Evolutionary conservation across 2,113 vertebrate species (phyloP), one percentile per base, ranked within the genome.

Genomic region (Callorhinus ursinus): DNA sequence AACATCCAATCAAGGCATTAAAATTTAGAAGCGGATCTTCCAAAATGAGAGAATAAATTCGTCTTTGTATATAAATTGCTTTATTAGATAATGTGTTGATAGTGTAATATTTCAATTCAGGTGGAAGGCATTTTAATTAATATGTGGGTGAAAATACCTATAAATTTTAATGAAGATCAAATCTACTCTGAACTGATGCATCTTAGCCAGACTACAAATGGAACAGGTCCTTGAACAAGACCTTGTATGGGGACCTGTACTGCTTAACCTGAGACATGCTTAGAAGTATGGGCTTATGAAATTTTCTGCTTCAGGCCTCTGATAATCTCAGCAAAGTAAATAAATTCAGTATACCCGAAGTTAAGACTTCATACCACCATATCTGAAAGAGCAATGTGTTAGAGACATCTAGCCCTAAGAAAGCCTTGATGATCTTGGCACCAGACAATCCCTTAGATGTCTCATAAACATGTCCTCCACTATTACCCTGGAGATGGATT

Each of bases 41-140:
- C 51, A 96, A 98, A 86, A 96, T 97, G 90, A 82, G 65, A 96
- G 97, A 97, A 76, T 96, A 96, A 98, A 95, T 88, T 92, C 84
- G 93, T 90, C 71, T 97, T 96, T 97, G 89, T 96, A 53, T 96
- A 96, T 97, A 94, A 0, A 9, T 96, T 98, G 95, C 97, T 98
- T 97, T 93, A 98, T 97, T 0, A 2, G 96, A 95, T 88, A 96
- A 97, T 69, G 84, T 93, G 31, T 97, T 90, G 85, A 55, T 95
- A 91, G 67, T 93, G 28, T 85, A 98, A 95, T 94, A 98, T 51
- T 98, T 98, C 81, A 97, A 85, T 93, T 94, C 69, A 97, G 93
- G 92, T 90, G 88, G 93, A 85, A 97, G 95, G 63, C 96, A 79
- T 96, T 98, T 95, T 90, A 98, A 98, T 98, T 98, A 97, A 97